phyloP scores from a whole-genome alignment of 2,113 vertebrate genomes.

The Mastomys coucha region DNA sequence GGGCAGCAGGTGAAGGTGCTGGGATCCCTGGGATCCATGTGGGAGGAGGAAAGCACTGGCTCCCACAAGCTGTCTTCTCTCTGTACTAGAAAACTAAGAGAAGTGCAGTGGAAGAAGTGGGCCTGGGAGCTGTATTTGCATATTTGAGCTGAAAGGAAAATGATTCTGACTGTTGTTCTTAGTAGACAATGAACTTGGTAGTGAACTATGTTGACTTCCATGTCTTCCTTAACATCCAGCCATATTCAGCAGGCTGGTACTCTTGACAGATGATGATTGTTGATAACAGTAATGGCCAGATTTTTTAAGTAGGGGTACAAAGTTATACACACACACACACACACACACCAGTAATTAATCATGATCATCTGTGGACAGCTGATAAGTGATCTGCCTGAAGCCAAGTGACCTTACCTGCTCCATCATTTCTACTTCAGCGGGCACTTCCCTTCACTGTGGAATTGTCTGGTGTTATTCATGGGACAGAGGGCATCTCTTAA shows the following conservation, averaged over 20 bases:
- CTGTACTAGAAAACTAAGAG: neutral
- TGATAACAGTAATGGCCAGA: neutral
- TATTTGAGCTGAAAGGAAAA: neutral
- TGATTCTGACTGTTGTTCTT: neutral
- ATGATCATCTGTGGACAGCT: neutral
- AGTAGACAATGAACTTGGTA: neutral
- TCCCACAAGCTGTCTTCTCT: neutral
- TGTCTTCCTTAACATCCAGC: accelerated
- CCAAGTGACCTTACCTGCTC: neutral
- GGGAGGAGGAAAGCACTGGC: neutral
- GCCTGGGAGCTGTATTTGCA: too few species aligned
- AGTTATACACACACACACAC: neutral
- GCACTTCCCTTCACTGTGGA: neutral
- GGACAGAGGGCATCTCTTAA: neutral
- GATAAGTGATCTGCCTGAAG: neutral
- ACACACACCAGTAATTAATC: neutral
- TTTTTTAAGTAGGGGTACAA: neutral
- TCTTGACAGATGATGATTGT: accelerated
- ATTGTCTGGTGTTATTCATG: neutral
- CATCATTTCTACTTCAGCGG: neutral
- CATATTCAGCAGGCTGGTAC: neutral
- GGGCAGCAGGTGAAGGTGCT: neutral
- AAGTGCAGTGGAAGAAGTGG: neutral
- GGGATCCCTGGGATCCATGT: too few species aligned
- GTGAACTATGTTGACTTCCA: accelerated